Conservation (phyloP, 2,113 vertebrate genomes). For the Pao palembangensis region DNA sequence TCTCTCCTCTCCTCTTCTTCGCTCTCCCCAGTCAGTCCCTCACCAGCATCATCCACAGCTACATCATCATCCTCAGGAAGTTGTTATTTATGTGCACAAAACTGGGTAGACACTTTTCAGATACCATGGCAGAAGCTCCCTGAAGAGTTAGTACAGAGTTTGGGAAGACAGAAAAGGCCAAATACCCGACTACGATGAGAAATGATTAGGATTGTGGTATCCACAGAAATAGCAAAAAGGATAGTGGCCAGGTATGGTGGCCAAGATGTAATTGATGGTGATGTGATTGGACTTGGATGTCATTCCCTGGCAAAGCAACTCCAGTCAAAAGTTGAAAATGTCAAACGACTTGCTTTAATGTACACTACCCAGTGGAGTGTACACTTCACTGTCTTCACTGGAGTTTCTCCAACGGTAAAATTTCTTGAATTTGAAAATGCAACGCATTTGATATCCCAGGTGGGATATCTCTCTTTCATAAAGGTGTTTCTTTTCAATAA, state of each 20-base stretch:
- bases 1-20: not conserved
- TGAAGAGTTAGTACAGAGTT: not conserved
- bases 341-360: not conserved
- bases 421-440: not conserved
- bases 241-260: too few species aligned
- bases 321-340: too few species aligned
- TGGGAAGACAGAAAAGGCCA: not conserved
- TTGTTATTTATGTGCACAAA: not conserved
- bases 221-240: too few species aligned
- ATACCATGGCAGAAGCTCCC: slow-evolving; percentile 25
- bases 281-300: too few species aligned
- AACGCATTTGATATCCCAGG: not conserved
- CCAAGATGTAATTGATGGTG: too few species aligned
- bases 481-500: slow-evolving; percentile 14
- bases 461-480: not conserved
- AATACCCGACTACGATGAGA: not conserved
- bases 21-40: not conserved
- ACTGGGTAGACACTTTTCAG: slow-evolving; percentile 10
- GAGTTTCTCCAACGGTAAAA: slow-evolving; percentile 15
- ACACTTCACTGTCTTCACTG: slow-evolving; percentile 28
- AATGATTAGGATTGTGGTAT: too few species aligned
- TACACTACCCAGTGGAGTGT: slow-evolving; percentile 15
- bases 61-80: slow-evolving; percentile 5
- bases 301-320: too few species aligned
- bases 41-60: not conserved